These are phyloP conservation scores for Maniola jurtina DNA, from an alignment of 1,140 invertebrate genomes.

Conservation along the genomic window DNA sequence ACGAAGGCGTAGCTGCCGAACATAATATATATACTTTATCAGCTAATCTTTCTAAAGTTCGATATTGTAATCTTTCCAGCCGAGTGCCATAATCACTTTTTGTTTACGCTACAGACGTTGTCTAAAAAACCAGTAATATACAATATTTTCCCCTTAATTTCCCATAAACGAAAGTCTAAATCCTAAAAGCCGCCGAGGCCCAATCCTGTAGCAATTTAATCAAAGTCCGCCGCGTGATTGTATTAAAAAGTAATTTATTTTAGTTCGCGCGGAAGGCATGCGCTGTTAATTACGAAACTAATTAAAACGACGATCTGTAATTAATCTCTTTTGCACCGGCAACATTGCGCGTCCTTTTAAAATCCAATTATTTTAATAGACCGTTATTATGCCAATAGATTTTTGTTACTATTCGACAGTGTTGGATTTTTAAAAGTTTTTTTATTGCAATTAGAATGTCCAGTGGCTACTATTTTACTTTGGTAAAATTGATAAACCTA, in stretches of 20 bases:
- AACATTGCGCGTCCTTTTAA: slow-evolving; percentile 19
- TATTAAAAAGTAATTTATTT: slow-evolving; percentile 76
- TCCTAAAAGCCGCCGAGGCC: background rate
- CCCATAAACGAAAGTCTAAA: background rate
- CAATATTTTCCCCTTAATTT: background rate
- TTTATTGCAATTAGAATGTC: background rate
- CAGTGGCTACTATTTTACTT: background rate
- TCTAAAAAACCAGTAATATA: background rate
- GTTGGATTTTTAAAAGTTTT: background rate
- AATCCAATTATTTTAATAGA: slow-evolving; percentile 10
- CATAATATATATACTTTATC: too few relatives aligned
- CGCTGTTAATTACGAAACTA: slow-evolving; percentile 70
- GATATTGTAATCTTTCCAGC: background rate
- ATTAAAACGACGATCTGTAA: slow-evolving; percentile 73
- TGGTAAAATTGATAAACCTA: too few relatives aligned
- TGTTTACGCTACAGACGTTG: background rate
- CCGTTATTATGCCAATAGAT: background rate
- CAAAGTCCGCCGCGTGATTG: slow-evolving; percentile 55
- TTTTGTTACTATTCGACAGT: background rate
- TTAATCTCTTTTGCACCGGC: slow-evolving; percentile 54
- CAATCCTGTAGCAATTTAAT: slow-evolving; percentile 51
- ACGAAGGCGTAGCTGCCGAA: too few relatives aligned
- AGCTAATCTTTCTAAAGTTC: background rate
- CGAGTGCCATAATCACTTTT: background rate
- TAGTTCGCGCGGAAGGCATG: slow-evolving; percentile 60